A percentile compares a stretch with the other conserved stretches of the same genome.
Conservation (phyloP, 2,113 vertebrate species). For the Scytalopus superciliaris region DNA sequence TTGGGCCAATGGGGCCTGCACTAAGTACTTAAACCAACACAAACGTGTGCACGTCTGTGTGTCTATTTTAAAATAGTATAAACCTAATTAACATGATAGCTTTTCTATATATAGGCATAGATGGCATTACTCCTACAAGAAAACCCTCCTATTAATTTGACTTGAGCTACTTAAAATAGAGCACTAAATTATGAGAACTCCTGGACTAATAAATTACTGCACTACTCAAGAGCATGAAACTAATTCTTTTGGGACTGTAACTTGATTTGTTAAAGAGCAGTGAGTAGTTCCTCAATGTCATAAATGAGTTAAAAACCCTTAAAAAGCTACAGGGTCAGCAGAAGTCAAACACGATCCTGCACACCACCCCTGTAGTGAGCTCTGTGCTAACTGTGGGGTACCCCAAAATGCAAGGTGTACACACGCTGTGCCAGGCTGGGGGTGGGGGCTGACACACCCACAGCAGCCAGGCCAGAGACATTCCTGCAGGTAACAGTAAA, state of each 20-base stretch:
- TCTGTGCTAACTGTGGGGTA: background rate
- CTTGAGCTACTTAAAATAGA: conserved; percentile 58
- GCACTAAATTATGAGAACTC: conserved; percentile 27
- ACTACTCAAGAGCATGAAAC: conserved; percentile 12
- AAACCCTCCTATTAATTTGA: conserved; percentile 50
- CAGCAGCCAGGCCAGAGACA: background rate
- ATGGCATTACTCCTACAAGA: conserved; percentile 3
- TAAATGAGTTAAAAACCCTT: conserved; percentile 36
- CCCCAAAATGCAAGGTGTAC: background rate
- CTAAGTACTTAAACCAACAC: background rate
- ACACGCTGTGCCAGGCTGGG: background rate
- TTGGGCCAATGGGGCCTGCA: background rate
- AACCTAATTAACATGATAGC: conserved; percentile 44
- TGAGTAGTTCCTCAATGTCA: background rate
- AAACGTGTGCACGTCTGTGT: background rate
- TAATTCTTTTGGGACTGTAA: conserved; percentile 25
- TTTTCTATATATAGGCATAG: conserved; percentile 41
- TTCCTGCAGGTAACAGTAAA: background rate
- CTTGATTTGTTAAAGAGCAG: conserved; percentile 34
- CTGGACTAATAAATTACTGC: conserved; percentile 52
- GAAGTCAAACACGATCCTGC: background rate
- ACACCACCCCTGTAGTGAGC: background rate
- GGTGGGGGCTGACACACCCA: background rate
- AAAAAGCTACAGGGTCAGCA: background rate
- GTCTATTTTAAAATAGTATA: conserved; percentile 35